Percentiles rank a stretch among this genome's conserved stretches.
These are phyloP conservation scores for Macaca nemestrina DNA, from an alignment of 2,113 vertebrate genomes.

Conservation along the genomic window DNA sequence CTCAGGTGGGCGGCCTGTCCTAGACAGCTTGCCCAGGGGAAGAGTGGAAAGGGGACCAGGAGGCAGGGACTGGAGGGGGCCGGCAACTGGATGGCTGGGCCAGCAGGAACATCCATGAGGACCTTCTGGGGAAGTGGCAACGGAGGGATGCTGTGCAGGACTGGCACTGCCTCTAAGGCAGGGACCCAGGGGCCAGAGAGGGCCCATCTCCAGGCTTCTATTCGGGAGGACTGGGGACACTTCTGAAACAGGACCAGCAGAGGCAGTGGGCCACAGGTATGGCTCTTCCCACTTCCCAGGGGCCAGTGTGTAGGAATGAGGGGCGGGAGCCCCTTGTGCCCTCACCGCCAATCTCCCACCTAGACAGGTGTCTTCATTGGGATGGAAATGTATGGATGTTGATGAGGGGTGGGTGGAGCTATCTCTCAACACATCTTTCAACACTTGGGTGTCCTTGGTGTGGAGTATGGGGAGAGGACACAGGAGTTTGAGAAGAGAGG, in stretches of 20 bases:
- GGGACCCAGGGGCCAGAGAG: background rate
- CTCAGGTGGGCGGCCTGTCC: background rate
- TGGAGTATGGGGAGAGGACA: conserved; percentile 27
- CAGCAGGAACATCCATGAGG: background rate
- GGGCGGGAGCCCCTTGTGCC: background rate
- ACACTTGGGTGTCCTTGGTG: background rate
- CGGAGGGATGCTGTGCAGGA: background rate
- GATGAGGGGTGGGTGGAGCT: background rate
- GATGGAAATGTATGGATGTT: background rate
- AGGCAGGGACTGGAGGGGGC: background rate
- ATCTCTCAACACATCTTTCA: conserved; percentile 43
- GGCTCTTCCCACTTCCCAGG: background rate
- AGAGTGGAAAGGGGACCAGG: background rate
- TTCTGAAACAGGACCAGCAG: background rate
- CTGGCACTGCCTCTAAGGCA: background rate
- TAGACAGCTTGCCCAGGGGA: background rate
- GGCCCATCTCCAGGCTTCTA: background rate
- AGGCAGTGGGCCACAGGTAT: rapidly evolving
- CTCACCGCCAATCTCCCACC: background rate
- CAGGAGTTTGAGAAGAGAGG: background rate
- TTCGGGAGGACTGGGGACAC: background rate
- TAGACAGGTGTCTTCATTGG: background rate
- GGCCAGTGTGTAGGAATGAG: background rate
- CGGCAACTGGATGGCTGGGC: background rate
- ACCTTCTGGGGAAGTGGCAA: background rate